A percentile compares a stretch with the other conserved stretches of the same genome.
phyloP scores from a whole-genome alignment of 2,797 vertebrate species.

The Muscicapa striata region DNA sequence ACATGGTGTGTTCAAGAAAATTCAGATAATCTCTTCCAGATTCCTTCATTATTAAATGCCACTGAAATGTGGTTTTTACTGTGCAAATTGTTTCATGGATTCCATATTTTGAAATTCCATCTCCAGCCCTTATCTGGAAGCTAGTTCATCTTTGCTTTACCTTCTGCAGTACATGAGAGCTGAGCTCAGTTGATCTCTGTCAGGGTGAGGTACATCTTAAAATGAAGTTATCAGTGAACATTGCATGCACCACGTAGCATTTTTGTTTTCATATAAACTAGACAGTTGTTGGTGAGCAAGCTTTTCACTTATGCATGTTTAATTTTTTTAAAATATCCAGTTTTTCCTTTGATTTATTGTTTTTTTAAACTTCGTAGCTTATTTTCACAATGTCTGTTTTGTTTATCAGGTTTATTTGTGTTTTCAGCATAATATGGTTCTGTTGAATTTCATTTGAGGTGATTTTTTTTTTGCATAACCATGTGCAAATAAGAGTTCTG shows the following conservation, averaged over 20 bases:
- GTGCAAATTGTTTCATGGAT: background rate
- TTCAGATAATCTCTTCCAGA: background rate
- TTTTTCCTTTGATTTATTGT: background rate
- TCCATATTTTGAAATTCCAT: background rate
- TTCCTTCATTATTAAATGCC: background rate
- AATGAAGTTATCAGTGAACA: background rate
- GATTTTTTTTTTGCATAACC: constrained; percentile 7
- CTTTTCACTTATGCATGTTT: background rate
- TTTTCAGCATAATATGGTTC: background rate
- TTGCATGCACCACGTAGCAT: accelerated
- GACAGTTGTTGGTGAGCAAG: background rate
- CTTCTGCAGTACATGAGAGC: background rate
- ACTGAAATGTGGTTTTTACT: background rate
- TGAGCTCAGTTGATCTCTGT: background rate
- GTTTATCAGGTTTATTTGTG: background rate
- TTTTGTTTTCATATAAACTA: background rate
- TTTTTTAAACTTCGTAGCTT: background rate
- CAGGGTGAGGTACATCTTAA: background rate
- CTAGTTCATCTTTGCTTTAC: background rate
- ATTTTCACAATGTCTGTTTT: background rate
- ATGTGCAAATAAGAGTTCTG: background rate
- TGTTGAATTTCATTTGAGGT: background rate
- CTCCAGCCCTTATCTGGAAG: background rate
- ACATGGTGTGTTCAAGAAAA: background rate
- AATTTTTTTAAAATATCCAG: background rate